phyloP scores from a whole-genome alignment of 2,797 vertebrate genomes.

The Paguma larvata region DNA sequence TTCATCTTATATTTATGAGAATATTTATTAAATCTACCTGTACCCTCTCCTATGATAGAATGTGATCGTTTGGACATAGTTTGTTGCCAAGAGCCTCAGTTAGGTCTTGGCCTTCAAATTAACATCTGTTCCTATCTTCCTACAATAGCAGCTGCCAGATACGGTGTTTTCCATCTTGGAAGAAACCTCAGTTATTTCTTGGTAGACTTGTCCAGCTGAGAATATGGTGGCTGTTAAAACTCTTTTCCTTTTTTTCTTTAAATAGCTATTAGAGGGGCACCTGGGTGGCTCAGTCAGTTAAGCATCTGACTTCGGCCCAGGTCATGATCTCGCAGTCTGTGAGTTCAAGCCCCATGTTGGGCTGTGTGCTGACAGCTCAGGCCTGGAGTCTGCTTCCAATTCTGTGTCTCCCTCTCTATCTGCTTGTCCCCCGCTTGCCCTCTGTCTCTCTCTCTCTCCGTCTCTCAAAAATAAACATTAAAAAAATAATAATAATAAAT shows the following conservation, averaged over 20 bases:
- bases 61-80: not conserved
- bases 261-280: too few relatives aligned
- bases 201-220: not conserved
- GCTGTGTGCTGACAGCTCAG: too few relatives aligned
- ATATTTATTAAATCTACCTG: not conserved
- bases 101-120: slow-evolving; percentile 11
- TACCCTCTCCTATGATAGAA: not conserved
- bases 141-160: slow-evolving; percentile 1
- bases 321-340: too few relatives aligned
- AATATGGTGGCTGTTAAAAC: not conserved
- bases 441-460: too few relatives aligned
- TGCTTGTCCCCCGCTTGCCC: too few relatives aligned
- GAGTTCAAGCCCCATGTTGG: too few relatives aligned
- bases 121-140: not conserved
- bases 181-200: slow-evolving; percentile 22
- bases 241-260: not conserved
- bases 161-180: not conserved
- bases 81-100: not conserved
- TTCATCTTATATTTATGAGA: not conserved
- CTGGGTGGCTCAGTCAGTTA: too few relatives aligned
- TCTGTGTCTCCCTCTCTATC: too few relatives aligned
- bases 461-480: too few relatives aligned
- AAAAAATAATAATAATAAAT: not conserved
- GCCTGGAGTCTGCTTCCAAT: too few relatives aligned
- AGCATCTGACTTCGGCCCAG: too few relatives aligned